Conservation (phyloP, 2,888 invertebrate genomes). For the Scaptomyza cyrtandrae region DNA sequence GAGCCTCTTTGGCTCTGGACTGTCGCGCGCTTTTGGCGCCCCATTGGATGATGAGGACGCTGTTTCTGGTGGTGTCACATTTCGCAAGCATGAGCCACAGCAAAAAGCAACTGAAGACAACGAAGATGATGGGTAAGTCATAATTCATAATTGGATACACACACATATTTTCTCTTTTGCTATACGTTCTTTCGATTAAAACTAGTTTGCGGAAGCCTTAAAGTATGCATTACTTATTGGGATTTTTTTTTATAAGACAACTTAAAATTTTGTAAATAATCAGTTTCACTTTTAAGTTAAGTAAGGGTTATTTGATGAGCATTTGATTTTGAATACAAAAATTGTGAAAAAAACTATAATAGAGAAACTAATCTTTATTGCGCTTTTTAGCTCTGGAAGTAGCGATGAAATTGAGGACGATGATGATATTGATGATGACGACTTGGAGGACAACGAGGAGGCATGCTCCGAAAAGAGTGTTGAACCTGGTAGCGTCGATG, state of each 20-base stretch:
- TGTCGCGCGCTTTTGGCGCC: constrained; percentile 80
- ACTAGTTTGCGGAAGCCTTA: constrained; percentile 6
- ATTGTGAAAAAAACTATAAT: too few relatives aligned
- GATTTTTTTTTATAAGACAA: too few relatives aligned
- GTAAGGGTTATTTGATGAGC: too few relatives aligned
- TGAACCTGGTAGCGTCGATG: constrained; percentile 42
- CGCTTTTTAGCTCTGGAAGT: constrained; percentile 35
- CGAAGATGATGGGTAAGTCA: constrained; percentile 51
- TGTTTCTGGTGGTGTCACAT: constrained; percentile 73
- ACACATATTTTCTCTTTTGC: neutral
- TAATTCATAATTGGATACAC: constrained; percentile 7
- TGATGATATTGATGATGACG: constrained; percentile 48
- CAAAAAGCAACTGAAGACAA: constrained; percentile 37
- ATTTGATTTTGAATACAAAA: too few relatives aligned
- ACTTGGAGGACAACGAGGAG: constrained; percentile 50
- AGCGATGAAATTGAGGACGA: constrained; percentile 60
- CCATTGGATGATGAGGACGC: constrained; percentile 71
- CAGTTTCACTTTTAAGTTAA: too few relatives aligned
- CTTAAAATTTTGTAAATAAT: too few relatives aligned
- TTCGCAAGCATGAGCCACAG: constrained; percentile 57
- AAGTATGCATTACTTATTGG: constrained; percentile 17
- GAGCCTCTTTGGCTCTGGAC: constrained; percentile 61
- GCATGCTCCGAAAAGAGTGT: constrained; percentile 52
- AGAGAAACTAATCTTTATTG: neutral
- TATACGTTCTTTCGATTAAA: neutral